Evolutionary conservation across 2,113 vertebrate genomes (phyloP), one percentile per base, ranked within the genome.

Genomic region (Emydura subglobosa): DNA sequence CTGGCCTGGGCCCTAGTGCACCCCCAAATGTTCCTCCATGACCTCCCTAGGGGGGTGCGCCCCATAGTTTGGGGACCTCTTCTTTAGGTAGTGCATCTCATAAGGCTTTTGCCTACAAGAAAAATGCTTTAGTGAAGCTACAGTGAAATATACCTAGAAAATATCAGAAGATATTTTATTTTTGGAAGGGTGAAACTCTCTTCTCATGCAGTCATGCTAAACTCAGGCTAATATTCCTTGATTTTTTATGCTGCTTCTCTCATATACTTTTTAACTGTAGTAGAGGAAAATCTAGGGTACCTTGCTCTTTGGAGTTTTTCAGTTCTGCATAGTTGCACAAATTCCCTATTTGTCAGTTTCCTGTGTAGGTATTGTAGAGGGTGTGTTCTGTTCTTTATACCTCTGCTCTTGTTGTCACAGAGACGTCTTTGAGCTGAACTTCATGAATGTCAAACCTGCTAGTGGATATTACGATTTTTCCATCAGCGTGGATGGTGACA

Each of bases 401-500:
- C 24, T 55, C 55, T 34, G 0, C 3, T 79, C 90, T 95, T 86
- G 51, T 89, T 90, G 10, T 97, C 82, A 57, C 76, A 99, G 99
- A 89, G 99, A 99, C 2, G 5, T 98, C 92, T 99, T 99, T 98
- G 99, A 99, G 95, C 96, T 99, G 92, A 99, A 99, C 97, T 99
- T 99, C 97, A 99, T 99, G 99, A 98, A 96, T 91, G 98, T 82
- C 95, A 99, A 99, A 91, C 99, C 99, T 85, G 98, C 99, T n/a
- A 99, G 99, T 87, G 99, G 99, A 55, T 99, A 99, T 95, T 99
- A 99, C 86, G 99, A 99, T 97, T 99, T 99, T 93, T 98, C 98
- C 13, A 94, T 99, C 84, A 98, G 95, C 55, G 99, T 99, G 81
- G 98, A 98, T 5, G 99, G 99, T 72, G 99, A 99, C 92, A 98